phyloP scores from a whole-genome alignment of 2,888 invertebrate species.

The Chymomyza amoena region DNA sequence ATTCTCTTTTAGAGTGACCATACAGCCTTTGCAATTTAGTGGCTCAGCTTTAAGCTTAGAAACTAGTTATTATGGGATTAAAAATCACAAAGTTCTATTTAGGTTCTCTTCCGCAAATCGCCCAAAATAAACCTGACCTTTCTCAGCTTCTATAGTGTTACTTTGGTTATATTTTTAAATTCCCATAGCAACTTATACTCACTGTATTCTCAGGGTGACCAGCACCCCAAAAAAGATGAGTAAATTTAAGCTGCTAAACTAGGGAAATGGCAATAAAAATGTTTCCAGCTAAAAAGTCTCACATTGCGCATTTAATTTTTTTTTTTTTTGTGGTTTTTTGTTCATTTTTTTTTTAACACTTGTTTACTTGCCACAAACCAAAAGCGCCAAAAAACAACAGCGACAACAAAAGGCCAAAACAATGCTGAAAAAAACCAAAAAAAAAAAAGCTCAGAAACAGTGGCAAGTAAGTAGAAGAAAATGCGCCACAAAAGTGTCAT shows the following conservation, averaged over 20 bases:
- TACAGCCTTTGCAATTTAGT: too few species aligned
- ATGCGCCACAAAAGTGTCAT: conserved; percentile 63
- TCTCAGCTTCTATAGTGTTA: too few species aligned
- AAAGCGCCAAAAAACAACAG: neutral
- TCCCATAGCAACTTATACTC: too few species aligned
- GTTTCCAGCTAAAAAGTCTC: neutral
- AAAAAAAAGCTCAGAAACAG: conserved; percentile 13
- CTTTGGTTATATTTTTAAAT: too few species aligned
- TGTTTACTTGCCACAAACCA: neutral
- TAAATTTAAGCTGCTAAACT: neutral
- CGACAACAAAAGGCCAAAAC: neutral
- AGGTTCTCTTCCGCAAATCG: too few species aligned
- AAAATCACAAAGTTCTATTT: too few species aligned
- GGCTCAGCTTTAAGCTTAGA: too few species aligned
- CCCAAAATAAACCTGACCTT: too few species aligned
- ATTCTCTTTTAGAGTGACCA: too few species aligned
- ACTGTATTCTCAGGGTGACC: neutral
- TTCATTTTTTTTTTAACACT: neutral
- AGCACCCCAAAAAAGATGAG: neutral
- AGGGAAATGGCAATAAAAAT: neutral
- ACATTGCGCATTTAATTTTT: neutral
- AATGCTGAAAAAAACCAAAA: neutral
- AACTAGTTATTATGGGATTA: too few species aligned
- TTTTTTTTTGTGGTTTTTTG: neutral
- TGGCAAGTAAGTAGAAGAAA: conserved; percentile 31